Conservation (phyloP, 2,797 vertebrate species). For the Poeciliopsis presidionis region DNA sequence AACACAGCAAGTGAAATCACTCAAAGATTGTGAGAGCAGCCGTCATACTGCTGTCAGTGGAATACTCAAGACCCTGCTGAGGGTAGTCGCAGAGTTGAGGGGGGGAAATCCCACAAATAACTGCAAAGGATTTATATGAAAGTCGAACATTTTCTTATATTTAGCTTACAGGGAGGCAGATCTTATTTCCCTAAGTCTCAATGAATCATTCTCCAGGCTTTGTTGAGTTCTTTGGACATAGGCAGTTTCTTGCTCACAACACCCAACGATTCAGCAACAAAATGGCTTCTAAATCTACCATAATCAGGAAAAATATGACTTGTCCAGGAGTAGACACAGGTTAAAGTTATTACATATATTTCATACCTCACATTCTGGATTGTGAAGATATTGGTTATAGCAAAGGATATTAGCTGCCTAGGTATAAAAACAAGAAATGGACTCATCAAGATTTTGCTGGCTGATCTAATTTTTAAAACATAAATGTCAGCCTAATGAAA, state of each 20-base stretch:
- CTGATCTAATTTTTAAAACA: neutral
- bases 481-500: neutral
- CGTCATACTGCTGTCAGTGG: constrained; percentile 24
- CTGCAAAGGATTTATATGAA: constrained; percentile 1
- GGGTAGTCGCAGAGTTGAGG: constrained; percentile 18
- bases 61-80: constrained; percentile 30
- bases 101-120: neutral
- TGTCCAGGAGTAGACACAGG: neutral
- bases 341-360: neutral
- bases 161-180: neutral
- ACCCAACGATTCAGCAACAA: neutral
- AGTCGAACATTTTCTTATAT: constrained; percentile 4
- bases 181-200: neutral
- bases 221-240: neutral
- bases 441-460: neutral
- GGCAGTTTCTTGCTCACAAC: neutral
- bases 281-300: neutral
- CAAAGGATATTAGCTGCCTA: neutral
- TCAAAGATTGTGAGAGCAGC: constrained; percentile 12
- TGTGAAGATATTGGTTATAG: neutral
- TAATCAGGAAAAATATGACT: neutral
- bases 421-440: neutral
- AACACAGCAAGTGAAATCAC: constrained; percentile 37
- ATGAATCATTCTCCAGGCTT: neutral
- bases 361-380: neutral